Evolutionary conservation across 2,797 vertebrate genomes (phyloP).

Genomic region (Urosaurus nigricauda): DNA sequence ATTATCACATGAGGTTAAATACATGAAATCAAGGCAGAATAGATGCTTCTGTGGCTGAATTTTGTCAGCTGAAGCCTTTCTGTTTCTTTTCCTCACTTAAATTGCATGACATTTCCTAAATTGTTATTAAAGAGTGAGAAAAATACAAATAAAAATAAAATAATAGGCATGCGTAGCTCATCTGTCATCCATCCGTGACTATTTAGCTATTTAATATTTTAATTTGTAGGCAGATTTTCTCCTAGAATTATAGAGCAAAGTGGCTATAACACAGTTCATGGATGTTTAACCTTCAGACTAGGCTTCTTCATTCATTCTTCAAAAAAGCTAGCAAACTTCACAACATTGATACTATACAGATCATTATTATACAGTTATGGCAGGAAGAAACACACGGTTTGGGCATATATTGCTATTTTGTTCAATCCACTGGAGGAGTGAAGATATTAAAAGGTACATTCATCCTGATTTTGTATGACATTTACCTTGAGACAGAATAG

Average conservation of each 20-base stretch:
- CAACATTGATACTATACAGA: neutral
- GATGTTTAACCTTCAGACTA: neutral
- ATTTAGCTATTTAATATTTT: too few relatives aligned
- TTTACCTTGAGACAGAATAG: slow-evolving; percentile 1
- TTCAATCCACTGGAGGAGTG: neutral
- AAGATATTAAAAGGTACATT: neutral
- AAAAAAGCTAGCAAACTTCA: neutral
- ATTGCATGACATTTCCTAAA: too few relatives aligned
- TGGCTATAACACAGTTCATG: neutral
- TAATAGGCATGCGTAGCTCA: neutral
- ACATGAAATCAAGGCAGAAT: too few relatives aligned
- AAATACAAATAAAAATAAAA: too few relatives aligned
- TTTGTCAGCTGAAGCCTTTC: too few relatives aligned
- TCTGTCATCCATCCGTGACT: too few relatives aligned
- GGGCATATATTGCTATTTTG: neutral
- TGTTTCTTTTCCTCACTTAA: too few relatives aligned
- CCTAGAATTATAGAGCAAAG: too few relatives aligned
- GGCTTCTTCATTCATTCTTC: neutral
- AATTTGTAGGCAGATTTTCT: too few relatives aligned
- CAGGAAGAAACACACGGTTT: neutral
- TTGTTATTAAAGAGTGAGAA: too few relatives aligned
- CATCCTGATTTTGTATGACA: neutral
- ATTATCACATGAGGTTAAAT: too few relatives aligned
- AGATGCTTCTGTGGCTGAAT: too few relatives aligned
- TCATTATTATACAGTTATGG: neutral